These are phyloP conservation scores for Peucedramus taeniatus DNA, from an alignment of 2,113 vertebrate genomes.

Conservation along the genomic window DNA sequence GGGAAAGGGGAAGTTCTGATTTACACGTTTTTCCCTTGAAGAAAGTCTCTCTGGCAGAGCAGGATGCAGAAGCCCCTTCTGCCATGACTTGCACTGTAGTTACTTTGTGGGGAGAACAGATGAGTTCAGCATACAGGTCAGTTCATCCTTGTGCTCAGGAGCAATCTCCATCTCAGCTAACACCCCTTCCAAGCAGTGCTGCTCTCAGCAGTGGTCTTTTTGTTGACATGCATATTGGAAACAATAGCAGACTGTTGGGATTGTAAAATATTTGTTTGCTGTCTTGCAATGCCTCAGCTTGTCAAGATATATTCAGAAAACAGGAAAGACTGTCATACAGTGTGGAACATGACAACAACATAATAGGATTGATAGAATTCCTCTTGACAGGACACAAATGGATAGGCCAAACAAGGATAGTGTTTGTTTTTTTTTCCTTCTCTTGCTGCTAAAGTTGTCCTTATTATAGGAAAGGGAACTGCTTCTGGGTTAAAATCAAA, in stretches of 20 bases:
- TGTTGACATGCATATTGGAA: neutral
- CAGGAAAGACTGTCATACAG: neutral
- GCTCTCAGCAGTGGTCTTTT: neutral
- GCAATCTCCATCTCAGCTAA: neutral
- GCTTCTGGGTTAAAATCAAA: neutral
- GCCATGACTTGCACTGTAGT: neutral
- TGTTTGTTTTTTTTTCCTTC: fast-evolving
- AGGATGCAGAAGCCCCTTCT: neutral
- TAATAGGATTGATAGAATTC: neutral
- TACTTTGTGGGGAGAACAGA: neutral
- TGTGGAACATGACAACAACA: neutral
- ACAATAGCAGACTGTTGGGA: neutral
- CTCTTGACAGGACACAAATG: neutral
- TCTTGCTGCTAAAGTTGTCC: neutral
- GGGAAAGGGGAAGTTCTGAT: neutral
- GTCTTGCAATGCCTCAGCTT: neutral
- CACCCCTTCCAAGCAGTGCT: neutral
- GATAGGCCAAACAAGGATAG: neutral
- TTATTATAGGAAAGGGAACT: neutral
- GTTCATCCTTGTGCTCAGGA: neutral
- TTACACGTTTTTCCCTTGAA: neutral
- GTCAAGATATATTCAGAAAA: neutral
- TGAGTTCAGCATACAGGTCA: neutral
- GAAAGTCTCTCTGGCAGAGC: neutral
- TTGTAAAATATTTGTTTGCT: neutral